Evolutionary conservation across 2,797 vertebrate genomes (phyloP), one percentile per base, ranked within the genome.

Genomic region (Tragelaphus eurycerus): DNA sequence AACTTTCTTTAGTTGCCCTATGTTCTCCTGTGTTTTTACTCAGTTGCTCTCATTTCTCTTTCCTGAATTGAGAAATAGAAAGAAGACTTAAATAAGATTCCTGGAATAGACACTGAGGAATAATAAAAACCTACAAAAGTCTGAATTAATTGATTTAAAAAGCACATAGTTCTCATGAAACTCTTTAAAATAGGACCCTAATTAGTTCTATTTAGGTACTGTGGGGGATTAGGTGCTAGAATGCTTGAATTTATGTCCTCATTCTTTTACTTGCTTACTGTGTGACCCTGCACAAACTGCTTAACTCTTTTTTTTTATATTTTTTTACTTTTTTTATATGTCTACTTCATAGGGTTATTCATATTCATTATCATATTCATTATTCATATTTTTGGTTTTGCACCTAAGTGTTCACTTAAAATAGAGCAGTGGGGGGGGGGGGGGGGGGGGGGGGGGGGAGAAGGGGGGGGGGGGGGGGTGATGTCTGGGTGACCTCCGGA

Each of bases 61-160:
- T 90, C 11, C 27, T 90, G 48, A 96, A 81, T 14, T 86, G 52
- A 86, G 71, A 93, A 93, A 78, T 52, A 86, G 59, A n/a, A 95
- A 86, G 59, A n/a, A 95, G 29, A 54, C 59, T 71, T 93, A 90
- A 86, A 59, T 34, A 25, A 34, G 55, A 25, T 46, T 92, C 43
- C 34, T 92, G 54, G 29, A 92, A 48, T 83, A 60, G 55, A 71
- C 78, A 48, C 17, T 89, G 34, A 95, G 38, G 29, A 76, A 62
- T 31, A 55, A 86, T 31, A 55, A 86, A 86, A 86, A 43, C 54
- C 29, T 55, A 31, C 62, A 34, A 11, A 16, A 62, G 54, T 88
- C 46, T 88, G 34, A 48, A 74, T 88, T 83, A 82, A 88, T 54
- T 64, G 46, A 17, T 88, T 59, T 16, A 71, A 52, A 76, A 91